Evolutionary conservation across 1,140 invertebrate species (phyloP).

Genomic region (Cardiocondyla obscurior): DNA sequence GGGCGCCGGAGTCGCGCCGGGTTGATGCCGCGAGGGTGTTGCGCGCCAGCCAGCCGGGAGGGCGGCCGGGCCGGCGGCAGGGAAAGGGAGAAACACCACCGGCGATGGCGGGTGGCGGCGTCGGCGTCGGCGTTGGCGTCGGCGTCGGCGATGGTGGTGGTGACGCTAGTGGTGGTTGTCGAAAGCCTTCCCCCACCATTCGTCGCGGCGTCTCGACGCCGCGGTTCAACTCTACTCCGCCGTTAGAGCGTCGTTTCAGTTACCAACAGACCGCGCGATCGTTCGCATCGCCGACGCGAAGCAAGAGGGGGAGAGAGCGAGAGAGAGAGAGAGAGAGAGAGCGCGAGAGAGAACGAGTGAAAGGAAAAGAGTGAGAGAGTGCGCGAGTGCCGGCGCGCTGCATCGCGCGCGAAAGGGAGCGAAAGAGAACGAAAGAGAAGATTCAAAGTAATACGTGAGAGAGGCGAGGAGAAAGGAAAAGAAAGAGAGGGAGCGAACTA

Average conservation of each 20-base stretch:
- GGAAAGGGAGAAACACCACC: constrained; percentile 20
- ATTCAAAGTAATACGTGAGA: constrained; percentile 40
- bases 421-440: constrained; percentile 45
- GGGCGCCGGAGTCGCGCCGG: constrained; percentile 29
- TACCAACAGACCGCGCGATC: constrained; percentile 77
- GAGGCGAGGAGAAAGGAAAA: constrained; percentile 3
- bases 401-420: constrained; percentile 24
- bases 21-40: constrained; percentile 38
- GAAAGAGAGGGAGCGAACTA: constrained; percentile 39
- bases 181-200: background rate
- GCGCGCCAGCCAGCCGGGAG: constrained; percentile 37
- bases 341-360: background rate
- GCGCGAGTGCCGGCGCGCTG: background rate
- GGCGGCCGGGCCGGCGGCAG: background rate
- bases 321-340: background rate
- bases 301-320: constrained; percentile 42
- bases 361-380: background rate
- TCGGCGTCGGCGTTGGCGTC: constrained; percentile 36
- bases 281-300: constrained; percentile 69
- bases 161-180: constrained; percentile 24
- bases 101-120: constrained; percentile 33
- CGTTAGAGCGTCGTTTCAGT: constrained; percentile 70
- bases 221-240: constrained; percentile 63
- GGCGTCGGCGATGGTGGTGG: constrained; percentile 10
- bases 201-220: constrained; percentile 69